A percentile compares a stretch with the other conserved stretches of the same genome.
Conservation (phyloP, 2,888 invertebrate genomes). For the Drosophila conformis region DNA sequence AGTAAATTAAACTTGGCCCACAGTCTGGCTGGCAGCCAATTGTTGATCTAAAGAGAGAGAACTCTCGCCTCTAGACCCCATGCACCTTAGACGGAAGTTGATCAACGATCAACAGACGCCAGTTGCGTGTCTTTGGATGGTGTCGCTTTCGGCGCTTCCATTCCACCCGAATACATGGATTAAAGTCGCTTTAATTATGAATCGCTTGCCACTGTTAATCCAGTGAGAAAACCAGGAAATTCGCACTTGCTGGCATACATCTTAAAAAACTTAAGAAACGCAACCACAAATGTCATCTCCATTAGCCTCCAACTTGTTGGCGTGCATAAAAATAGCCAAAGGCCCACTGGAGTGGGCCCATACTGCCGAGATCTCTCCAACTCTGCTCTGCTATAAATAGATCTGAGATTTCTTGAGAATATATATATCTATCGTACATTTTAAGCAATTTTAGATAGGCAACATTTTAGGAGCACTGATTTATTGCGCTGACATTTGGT, state of each 20-base stretch:
- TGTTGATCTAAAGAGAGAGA: constrained; percentile 16
- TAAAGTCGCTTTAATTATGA: constrained; percentile 70
- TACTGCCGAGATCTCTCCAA: background rate
- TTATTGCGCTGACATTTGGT: constrained; percentile 72
- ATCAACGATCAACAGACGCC: constrained; percentile 46
- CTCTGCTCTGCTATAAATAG: constrained; percentile 47
- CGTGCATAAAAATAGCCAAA: constrained; percentile 37
- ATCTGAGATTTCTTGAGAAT: constrained; percentile 48
- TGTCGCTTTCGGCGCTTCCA: constrained; percentile 70
- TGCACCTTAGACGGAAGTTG: constrained; percentile 46
- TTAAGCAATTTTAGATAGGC: constrained; percentile 49
- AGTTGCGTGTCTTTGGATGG: constrained; percentile 64
- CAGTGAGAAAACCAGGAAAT: constrained; percentile 50
- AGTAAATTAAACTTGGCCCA: constrained; percentile 52
- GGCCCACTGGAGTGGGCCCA: constrained; percentile 40
- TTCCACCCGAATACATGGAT: background rate
- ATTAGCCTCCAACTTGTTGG: constrained; percentile 67
- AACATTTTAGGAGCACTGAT: constrained; percentile 51
- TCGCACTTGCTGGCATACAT: constrained; percentile 57
- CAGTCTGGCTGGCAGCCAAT: constrained; percentile 64
- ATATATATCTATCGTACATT: constrained; percentile 58
- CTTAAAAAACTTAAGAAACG: constrained; percentile 25
- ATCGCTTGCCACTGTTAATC: constrained; percentile 50
- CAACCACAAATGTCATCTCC: constrained; percentile 75
- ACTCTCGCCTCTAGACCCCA: constrained; percentile 9